phyloP scores from a whole-genome alignment of 2,797 vertebrate genomes.

The Gadopsis bispinosus region DNA sequence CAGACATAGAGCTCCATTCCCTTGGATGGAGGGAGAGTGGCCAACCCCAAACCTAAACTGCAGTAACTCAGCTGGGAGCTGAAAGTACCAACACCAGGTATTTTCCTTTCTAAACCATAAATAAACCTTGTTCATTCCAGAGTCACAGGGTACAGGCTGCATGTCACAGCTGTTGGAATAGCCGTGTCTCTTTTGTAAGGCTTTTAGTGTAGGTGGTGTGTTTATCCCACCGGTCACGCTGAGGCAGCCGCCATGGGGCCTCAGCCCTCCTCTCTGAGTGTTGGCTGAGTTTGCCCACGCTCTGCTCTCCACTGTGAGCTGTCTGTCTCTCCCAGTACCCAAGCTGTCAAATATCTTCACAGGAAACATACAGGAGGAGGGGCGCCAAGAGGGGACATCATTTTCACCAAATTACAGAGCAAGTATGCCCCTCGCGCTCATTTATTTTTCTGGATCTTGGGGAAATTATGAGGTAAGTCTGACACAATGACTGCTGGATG shows the following conservation, averaged over 20 bases:
- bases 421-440: conserved; percentile 39
- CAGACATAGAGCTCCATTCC: conserved; percentile 49
- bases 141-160: conserved; percentile 71
- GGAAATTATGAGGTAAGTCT: conserved; percentile 58
- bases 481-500: conserved; percentile 55
- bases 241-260: conserved; percentile 72
- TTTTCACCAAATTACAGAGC: conserved; percentile 65
- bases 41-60: conserved; percentile 38
- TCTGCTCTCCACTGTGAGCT: conserved; percentile 60
- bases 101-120: conserved; percentile 73
- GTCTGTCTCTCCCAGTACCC: conserved; percentile 59
- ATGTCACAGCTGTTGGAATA: conserved; percentile 78
- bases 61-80: conserved; percentile 66
- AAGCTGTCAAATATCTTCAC: conserved; percentile 66
- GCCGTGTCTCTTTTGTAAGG: conserved; percentile 79
- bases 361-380: conserved; percentile 42
- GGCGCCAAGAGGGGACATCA: conserved; percentile 29
- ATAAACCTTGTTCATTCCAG: conserved; percentile 75
- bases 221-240: conserved; percentile 80
- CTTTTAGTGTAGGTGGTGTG: conserved; percentile 84
- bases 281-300: conserved; percentile 76
- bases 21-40: conserved; percentile 24
- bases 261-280: conserved; percentile 69
- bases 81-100: conserved; percentile 72
- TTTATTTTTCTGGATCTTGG: conserved; percentile 30